Evolutionary conservation across 2,797 vertebrate genomes (phyloP).

Genomic region (Sebastes reedi): DNA sequence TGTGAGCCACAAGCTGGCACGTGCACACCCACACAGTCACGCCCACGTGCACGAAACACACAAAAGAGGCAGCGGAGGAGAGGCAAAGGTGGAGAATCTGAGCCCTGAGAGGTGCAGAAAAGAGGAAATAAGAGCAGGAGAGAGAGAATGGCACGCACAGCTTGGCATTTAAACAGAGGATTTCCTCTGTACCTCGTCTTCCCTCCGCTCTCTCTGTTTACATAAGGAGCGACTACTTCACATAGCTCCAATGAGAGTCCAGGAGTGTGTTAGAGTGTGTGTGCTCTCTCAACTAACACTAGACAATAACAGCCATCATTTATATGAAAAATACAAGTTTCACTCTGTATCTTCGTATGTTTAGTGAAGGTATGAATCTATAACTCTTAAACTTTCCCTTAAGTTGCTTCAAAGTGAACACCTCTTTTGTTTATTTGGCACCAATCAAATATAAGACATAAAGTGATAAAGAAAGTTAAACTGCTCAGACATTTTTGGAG

Average conservation of each 20-base stretch:
- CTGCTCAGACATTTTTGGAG: background rate
- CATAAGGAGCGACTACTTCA: constrained; percentile 56
- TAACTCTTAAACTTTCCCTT: background rate
- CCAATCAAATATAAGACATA: background rate
- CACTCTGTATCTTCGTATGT: background rate
- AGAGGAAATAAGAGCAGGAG: constrained; percentile 67
- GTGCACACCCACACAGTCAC: constrained; percentile 21
- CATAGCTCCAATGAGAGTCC: constrained; percentile 24
- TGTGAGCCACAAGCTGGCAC: constrained; percentile 36
- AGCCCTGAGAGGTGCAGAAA: constrained; percentile 53
- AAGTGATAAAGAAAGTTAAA: constrained; percentile 1
- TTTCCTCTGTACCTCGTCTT: constrained; percentile 74
- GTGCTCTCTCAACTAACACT: background rate
- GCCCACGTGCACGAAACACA: constrained; percentile 16
- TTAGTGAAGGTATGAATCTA: background rate
- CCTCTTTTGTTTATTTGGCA: background rate
- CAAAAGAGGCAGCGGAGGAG: constrained; percentile 26
- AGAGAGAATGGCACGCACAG: constrained; percentile 63
- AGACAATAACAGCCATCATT: background rate
- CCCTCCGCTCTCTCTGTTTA: constrained; percentile 70
- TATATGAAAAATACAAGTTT: background rate
- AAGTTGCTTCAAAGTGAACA: background rate
- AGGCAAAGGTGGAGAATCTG: constrained; percentile 48
- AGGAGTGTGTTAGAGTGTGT: background rate
- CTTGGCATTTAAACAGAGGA: constrained; percentile 74